These are phyloP conservation scores for Sebastiscus albofasciatus DNA, from an alignment of 2,797 vertebrate genomes.

Conservation along the genomic window DNA sequence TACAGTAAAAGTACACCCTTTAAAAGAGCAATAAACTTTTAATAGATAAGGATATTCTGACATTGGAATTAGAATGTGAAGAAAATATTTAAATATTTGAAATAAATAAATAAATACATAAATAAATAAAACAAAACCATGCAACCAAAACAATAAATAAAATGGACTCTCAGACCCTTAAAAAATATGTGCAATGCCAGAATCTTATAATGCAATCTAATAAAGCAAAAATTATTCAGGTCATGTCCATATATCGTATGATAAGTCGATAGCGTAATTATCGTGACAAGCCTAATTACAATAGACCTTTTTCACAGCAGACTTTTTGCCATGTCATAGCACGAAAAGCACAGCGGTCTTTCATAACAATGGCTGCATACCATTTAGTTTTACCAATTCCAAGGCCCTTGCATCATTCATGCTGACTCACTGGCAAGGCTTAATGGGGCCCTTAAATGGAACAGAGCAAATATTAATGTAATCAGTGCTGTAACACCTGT, in stretches of 20 bases:
- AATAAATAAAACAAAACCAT: background rate
- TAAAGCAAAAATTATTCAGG: background rate
- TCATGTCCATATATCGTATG: background rate
- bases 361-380: background rate
- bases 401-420: background rate
- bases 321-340: background rate
- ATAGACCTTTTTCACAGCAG: background rate
- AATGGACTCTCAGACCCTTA: background rate
- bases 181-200: background rate
- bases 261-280: background rate
- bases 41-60: background rate
- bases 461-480: background rate
- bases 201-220: background rate
- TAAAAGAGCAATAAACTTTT: background rate
- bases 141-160: background rate
- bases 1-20: background rate
- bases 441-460: too few relatives aligned
- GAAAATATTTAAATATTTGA: background rate
- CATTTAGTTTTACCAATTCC: background rate
- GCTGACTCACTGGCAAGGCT: background rate
- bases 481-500: constrained; percentile 8
- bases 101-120: background rate
- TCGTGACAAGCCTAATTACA: background rate
- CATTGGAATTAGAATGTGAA: background rate
- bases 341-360: too few relatives aligned